Conservation (phyloP, 2,888 invertebrate genomes). For the Acanthosepion pharaonis region DNA sequence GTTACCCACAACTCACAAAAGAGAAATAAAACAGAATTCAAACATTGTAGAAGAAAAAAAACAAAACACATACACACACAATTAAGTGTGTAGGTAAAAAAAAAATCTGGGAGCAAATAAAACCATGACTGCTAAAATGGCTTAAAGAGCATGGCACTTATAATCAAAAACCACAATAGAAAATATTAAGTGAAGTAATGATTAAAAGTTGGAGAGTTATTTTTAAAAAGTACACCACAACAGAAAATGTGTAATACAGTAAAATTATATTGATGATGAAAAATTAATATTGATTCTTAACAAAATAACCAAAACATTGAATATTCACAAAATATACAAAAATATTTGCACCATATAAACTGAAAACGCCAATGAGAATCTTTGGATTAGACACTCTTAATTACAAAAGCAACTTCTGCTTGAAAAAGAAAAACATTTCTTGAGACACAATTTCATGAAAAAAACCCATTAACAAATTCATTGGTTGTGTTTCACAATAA, state of each 20-base stretch:
- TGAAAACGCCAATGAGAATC: background rate
- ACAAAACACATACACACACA: background rate
- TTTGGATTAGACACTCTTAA: background rate
- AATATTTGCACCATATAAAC: background rate
- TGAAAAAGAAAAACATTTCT: background rate
- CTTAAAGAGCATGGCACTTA: background rate
- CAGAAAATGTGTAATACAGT: background rate
- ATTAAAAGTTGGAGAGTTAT: background rate
- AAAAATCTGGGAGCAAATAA: background rate
- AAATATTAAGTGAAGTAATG: background rate
- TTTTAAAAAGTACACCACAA: background rate
- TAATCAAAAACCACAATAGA: background rate
- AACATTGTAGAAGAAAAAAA: background rate
- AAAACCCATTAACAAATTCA: slow-evolving; percentile 4
- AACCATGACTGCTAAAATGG: background rate
- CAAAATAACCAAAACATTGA: background rate
- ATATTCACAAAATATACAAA: background rate
- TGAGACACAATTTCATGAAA: background rate
- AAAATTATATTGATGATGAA: background rate
- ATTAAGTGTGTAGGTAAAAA: background rate
- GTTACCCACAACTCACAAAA: background rate
- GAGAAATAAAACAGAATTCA: background rate
- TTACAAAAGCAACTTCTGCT: background rate
- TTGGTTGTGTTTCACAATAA: background rate
- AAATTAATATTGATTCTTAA: background rate